A percentile compares a stretch with the other conserved stretches of the same genome.
Evolutionary conservation across 2,797 vertebrate genomes (phyloP).

Genomic region (Paratrypauchen microcephalus): DNA sequence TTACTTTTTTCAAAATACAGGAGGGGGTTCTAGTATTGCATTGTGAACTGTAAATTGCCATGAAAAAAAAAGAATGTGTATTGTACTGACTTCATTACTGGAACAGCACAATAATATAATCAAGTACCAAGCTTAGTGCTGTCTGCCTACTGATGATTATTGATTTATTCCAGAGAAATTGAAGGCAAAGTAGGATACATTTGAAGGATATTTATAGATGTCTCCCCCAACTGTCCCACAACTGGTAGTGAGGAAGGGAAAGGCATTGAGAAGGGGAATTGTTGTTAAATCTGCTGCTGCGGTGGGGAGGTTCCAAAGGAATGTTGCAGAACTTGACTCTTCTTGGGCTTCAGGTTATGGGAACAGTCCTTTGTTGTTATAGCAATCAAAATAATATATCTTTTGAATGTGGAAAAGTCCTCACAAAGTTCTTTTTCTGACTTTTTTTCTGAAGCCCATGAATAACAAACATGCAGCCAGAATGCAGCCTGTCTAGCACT

Average conservation of each 20-base stretch:
- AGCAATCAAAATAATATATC: no score
- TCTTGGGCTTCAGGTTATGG: no score
- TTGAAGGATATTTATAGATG: no score
- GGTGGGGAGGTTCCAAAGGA: no score
- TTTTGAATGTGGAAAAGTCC: no score
- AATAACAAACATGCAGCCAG: no score
- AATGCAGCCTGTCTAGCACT: no score
- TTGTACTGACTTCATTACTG: neutral
- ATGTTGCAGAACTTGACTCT: neutral
- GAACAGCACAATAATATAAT: neutral
- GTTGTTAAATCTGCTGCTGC: neutral
- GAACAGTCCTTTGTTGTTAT: no score
- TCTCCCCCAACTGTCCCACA: neutral
- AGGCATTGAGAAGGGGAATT: neutral
- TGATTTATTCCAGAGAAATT: neutral
- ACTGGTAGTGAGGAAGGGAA: neutral
- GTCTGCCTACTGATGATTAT: neutral
- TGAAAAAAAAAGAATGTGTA: neutral
- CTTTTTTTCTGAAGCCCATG: no score
- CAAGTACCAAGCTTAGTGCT: neutral
- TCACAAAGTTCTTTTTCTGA: no score
- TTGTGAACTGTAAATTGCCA: neutral
- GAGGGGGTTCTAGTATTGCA: neutral
- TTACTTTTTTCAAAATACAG: neutral
- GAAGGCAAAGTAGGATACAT: neutral